Base-by-base conservation (phyloP, 2,113 vertebrate species). In the Microcebus ravelobensis region DNA sequence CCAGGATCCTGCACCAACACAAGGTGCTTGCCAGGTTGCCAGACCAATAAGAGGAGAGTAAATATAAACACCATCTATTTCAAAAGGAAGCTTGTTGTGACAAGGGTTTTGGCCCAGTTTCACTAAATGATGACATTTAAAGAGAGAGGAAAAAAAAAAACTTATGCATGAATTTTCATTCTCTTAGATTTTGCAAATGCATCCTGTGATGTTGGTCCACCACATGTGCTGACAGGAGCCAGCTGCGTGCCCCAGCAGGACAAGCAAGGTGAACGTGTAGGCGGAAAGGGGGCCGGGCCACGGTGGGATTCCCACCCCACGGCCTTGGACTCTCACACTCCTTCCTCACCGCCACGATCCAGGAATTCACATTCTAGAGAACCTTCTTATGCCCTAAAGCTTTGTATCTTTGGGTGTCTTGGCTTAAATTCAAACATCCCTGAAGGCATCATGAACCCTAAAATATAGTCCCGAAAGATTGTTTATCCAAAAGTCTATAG, bases 41-140 rank as follows among this genome's bases (percentile, higher is more conserved):
- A 29, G 4, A 29, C 52, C 27, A 67, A 39, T 82, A 85, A 90
- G 81, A 89, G 71, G 48, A 94, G 57, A 87, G 48, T 10, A 83
- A 88, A 68, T n/a, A 73, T 10, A 83, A 88, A 68, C 39, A 73
- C 34, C 6, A 70, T 42, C 34, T 81, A 74, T 45, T 86, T 84
- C 91, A 74, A 87, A 93, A 89, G 50, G 93, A 96, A 98, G 34
- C 55, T 73, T 92, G 61, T 85, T 74, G 50, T 65, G 77, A 86
- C 65, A 92, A 82, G 48, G 34, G 12, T 82, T 87, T 85, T 31
- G 50, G 81, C 67, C 57, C 61, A 18, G 7, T 3, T 74, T 95
- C 57, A 73, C 45, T 82, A 55, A 87, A 90, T 31, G 83, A 61
- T 34, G 70, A 90, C 68, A 48, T 67, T 68, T 77, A 55, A 67